Percentiles rank a stretch among this genome's conserved stretches.
Conservation (phyloP, 2,888 invertebrate species). For the Atherix ibis region DNA sequence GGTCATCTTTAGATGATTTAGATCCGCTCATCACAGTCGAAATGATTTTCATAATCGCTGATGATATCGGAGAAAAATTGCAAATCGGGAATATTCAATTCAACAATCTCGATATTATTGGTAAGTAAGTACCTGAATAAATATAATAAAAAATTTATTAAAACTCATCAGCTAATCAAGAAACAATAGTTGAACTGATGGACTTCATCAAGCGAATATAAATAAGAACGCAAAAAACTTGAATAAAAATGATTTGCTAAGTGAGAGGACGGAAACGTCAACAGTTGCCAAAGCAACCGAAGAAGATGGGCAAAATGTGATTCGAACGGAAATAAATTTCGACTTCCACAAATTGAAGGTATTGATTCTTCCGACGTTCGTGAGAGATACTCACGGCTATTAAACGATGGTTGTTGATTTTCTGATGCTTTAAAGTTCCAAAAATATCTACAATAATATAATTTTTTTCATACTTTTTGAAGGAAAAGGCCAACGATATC, state of each 20-base stretch:
- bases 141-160: not conserved
- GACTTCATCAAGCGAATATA: slow-evolving; percentile 68
- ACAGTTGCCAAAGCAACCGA: slow-evolving; percentile 12
- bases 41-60: slow-evolving; percentile 48
- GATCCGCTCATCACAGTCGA: slow-evolving; percentile 70
- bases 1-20: slow-evolving; percentile 34
- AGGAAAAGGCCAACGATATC: too few relatives aligned
- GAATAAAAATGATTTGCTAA: slow-evolving; percentile 20
- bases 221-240: slow-evolving; percentile 14
- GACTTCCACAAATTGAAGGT: too few relatives aligned
- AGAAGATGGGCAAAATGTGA: slow-evolving; percentile 10
- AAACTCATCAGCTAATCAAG: slow-evolving; percentile 65
- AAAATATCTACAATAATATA: too few relatives aligned
- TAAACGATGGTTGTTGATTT: too few relatives aligned
- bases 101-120: slow-evolving; percentile 87
- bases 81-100: slow-evolving; percentile 80
- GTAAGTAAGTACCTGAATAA: slow-evolving; percentile 34
- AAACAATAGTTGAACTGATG: slow-evolving; percentile 83
- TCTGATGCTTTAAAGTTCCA: too few relatives aligned
- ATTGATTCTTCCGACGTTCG: too few relatives aligned
- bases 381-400: not conserved
- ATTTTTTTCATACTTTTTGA: too few relatives aligned
- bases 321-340: too few relatives aligned
- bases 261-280: not conserved
- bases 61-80: slow-evolving; percentile 31